A percentile compares a stretch with the other conserved stretches of the same genome.
Conservation (phyloP, 2,888 invertebrate species). For the Caenorhabditis wallacei region DNA sequence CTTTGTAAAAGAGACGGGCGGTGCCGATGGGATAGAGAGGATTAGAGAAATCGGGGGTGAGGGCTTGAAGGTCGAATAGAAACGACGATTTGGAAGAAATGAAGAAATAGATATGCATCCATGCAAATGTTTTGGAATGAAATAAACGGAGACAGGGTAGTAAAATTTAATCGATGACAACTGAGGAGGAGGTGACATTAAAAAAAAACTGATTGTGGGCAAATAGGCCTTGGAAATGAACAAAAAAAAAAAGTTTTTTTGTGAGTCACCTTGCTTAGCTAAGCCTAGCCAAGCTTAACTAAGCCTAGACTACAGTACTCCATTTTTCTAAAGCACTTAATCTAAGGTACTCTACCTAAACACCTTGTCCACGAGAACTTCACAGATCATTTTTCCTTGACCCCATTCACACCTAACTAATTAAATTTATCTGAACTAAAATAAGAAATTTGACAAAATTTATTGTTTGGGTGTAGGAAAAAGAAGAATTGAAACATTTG, state of each 20-base stretch:
- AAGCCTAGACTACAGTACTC: too few relatives aligned
- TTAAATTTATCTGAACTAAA: too few relatives aligned
- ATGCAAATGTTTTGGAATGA: slow-evolving; percentile 14
- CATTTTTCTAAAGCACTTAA: too few relatives aligned
- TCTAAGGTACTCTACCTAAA: too few relatives aligned
- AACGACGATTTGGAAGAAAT: not conserved
- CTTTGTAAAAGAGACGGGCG: slow-evolving; percentile 1
- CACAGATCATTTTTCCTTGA: too few relatives aligned
- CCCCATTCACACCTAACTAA: too few relatives aligned
- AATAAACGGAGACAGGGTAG: not conserved
- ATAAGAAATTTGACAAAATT: too few relatives aligned
- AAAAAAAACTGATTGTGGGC: slow-evolving; percentile 14
- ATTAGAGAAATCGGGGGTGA: slow-evolving; percentile 17
- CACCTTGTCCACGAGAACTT: too few relatives aligned
- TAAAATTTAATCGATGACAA: slow-evolving; percentile 22
- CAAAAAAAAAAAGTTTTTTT: not conserved
- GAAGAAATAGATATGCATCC: slow-evolving; percentile 52
- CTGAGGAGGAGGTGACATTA: not conserved
- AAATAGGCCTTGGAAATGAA: not conserved
- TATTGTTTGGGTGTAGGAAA: too few relatives aligned
- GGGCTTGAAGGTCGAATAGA: slow-evolving; percentile 29
- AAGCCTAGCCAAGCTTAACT: too few relatives aligned
- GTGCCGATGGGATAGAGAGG: slow-evolving; percentile 20
- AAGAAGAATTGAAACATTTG: too few relatives aligned
- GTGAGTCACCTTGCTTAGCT: too few relatives aligned